Conservation (phyloP, 2,797 vertebrate species). For the Onychomys leucogaster region DNA sequence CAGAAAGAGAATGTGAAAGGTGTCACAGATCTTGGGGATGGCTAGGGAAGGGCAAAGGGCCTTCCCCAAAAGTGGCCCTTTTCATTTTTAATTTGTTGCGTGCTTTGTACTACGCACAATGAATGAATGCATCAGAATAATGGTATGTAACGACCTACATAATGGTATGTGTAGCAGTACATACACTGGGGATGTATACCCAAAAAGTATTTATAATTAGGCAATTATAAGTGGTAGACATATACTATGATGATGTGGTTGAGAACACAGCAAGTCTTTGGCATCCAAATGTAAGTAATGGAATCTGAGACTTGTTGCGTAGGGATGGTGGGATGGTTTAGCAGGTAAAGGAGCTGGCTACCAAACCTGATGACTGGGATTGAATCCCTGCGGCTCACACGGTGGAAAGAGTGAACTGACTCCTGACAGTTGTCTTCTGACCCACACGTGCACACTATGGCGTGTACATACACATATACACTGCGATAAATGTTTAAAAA, state of each 20-base stretch:
- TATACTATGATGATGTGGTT: not conserved
- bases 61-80: not conserved
- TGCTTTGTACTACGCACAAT: not conserved
- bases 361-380: too few species aligned
- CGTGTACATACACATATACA: not conserved
- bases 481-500: not conserved
- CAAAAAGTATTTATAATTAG: conserved; percentile 4
- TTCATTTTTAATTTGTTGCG: not conserved
- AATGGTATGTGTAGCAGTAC: not conserved
- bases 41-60: not conserved
- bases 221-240: not conserved
- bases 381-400: too few species aligned
- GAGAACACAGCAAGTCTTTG: not conserved
- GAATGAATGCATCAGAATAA: not conserved
- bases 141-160: not conserved
- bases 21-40: not conserved
- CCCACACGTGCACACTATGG: not conserved
- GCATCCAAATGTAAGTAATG: not conserved
- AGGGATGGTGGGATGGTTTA: not conserved
- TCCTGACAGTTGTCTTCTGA: not conserved
- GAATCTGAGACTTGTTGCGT: not conserved
- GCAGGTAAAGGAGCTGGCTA: too few species aligned
- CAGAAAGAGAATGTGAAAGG: not conserved
- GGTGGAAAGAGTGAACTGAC: not conserved
- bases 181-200: not conserved